Percentiles rank a stretch among this genome's conserved stretches.
phyloP scores from a whole-genome alignment of 2,113 vertebrate genomes.

The Pseudopodoces humilis region DNA sequence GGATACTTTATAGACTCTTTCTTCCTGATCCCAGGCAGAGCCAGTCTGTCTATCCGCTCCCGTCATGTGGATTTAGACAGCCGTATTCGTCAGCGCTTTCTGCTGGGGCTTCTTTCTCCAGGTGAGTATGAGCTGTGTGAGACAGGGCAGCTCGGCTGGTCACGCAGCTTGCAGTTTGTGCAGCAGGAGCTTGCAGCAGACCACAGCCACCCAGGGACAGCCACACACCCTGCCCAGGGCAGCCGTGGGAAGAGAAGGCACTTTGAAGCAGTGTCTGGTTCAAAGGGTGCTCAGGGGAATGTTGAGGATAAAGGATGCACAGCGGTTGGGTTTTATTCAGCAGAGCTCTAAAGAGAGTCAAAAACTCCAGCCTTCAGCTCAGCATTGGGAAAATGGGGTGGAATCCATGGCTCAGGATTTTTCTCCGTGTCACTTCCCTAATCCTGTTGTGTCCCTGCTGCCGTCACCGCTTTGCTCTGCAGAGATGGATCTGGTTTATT shows the following conservation, averaged over 20 bases:
- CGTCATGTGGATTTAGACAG: slow-evolving; percentile 98
- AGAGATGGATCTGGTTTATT: neutral
- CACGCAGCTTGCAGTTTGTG: slow-evolving; percentile 68
- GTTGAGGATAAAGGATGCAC: neutral
- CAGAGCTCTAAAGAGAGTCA: neutral
- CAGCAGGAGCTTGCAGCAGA: slow-evolving; percentile 68
- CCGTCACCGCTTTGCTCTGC: neutral
- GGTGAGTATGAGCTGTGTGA: slow-evolving; percentile 84
- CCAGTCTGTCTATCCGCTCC: slow-evolving; percentile 96
- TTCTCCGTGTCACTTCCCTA: neutral
- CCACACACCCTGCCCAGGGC: neutral
- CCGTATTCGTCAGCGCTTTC: slow-evolving; percentile 88
- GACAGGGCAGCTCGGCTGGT: slow-evolving; percentile 64
- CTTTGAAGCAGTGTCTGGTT: neutral
- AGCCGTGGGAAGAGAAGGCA: neutral
- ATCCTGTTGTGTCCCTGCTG: neutral
- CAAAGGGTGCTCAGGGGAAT: neutral
- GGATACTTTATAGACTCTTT: slow-evolving; percentile 76
- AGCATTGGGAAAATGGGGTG: neutral
- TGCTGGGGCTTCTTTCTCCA: slow-evolving; percentile 93
- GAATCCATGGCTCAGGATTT: neutral
- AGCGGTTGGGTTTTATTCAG: neutral
- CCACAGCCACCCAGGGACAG: neutral
- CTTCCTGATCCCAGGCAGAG: slow-evolving; percentile 91
- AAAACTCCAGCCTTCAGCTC: neutral